phyloP scores from a whole-genome alignment of 2,113 vertebrate genomes.

The Petaurus breviceps region DNA sequence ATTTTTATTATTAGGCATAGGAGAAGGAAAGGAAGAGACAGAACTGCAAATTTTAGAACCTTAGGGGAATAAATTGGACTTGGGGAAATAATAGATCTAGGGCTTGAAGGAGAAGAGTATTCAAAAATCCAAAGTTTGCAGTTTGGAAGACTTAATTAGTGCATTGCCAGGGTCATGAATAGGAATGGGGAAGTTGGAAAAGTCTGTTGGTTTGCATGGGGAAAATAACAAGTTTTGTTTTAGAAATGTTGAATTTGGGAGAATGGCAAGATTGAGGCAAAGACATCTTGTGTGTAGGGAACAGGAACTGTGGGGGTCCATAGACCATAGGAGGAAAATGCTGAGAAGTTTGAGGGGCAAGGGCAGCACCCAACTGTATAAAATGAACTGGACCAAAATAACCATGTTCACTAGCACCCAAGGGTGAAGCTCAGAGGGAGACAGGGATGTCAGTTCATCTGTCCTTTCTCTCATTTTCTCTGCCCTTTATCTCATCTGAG shows the following conservation, averaged over 20 bases:
- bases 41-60: neutral
- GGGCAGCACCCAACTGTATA: no score
- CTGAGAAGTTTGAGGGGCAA: no score
- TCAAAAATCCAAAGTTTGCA: neutral
- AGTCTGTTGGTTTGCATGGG: neutral
- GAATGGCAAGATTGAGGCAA: neutral
- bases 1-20: neutral
- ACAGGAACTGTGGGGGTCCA: neutral
- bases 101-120: neutral
- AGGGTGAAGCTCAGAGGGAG: no score
- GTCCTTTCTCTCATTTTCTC: no score
- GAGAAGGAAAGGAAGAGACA: neutral
- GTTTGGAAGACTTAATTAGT: neutral
- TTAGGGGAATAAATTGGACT: neutral
- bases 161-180: neutral
- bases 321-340: no score
- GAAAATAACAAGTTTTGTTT: neutral
- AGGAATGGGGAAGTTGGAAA: neutral
- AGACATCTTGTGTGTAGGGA: neutral
- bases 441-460: no score
- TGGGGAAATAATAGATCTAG: neutral
- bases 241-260: neutral
- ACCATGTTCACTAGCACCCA: no score
- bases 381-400: no score
- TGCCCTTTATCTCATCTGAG: no score